A percentile compares a stretch with the other conserved stretches of the same genome.
phyloP scores from a whole-genome alignment of 2,113 vertebrate species.

The Arenaria interpres region DNA sequence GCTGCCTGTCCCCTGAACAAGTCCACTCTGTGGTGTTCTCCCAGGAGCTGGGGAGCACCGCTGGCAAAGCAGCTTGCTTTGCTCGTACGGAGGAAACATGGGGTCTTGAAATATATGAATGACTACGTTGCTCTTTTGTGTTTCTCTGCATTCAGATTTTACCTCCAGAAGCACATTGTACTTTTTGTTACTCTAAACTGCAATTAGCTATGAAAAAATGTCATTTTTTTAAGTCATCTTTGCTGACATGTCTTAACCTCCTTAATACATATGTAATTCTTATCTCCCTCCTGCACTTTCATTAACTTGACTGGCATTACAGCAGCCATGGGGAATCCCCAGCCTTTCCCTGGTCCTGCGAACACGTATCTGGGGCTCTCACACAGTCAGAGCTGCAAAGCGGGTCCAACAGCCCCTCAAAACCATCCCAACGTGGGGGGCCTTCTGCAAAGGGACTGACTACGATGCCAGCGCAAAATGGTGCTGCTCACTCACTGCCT shows the following conservation, averaged over 20 bases:
- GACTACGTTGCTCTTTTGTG: not conserved
- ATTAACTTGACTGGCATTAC: not conserved
- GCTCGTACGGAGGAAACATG: accelerated
- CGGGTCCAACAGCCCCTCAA: not conserved
- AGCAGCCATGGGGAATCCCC: not conserved
- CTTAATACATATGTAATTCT: not conserved
- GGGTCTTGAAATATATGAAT: not conserved
- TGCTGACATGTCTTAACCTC: not conserved
- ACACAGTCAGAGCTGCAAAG: not conserved
- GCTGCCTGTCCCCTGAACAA: not conserved
- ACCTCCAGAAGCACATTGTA: not conserved
- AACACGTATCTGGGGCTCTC: not conserved
- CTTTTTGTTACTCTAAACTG: not conserved
- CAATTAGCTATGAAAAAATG: not conserved
- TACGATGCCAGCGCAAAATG: accelerated
- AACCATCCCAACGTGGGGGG: accelerated
- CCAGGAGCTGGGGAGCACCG: accelerated
- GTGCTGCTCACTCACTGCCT: not conserved
- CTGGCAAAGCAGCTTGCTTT: not conserved
- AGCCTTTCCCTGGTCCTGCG: not conserved
- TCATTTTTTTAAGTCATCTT: not conserved
- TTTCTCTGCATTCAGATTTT: not conserved
- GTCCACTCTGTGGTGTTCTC: not conserved
- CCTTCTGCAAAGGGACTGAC: not conserved
- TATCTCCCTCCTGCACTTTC: not conserved